Evolutionary conservation across 2,113 vertebrate genomes (phyloP), one percentile per base, ranked within the genome.

Genomic region (Cyprinus carpio): DNA sequence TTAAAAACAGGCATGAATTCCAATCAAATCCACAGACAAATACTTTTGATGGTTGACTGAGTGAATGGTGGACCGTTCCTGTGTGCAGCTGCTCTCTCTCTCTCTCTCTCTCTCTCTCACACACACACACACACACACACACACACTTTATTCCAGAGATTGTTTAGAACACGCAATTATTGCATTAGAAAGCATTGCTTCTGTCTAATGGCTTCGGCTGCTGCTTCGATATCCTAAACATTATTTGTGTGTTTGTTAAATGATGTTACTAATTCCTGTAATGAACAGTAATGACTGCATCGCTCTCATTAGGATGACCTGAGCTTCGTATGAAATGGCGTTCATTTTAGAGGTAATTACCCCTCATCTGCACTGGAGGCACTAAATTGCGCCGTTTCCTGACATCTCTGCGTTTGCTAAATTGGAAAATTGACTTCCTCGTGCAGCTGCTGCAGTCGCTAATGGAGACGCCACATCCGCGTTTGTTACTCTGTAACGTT

Each of bases 211-310:
- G 95, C 94, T 95, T 95, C 94, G 94, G 96, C 96, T 96, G 96
- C 96, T 95, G 96, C 96, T 96, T 97, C 95, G 94, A 96, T 96
- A 97, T 99, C 97, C 97, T 96, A 96, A 95, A 96, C 96, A 98
- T 97, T 96, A 98, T 99, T 97, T 96, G 94, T 96, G 96, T 92
- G 94, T 96, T 97, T 96, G 96, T 97, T 96, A 97, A 98, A 98
- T 97, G 95, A 97, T 97, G 96, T 96, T 97, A 96, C 96, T 98
- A 96, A 97, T 98, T 98, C 95, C 92, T 93, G 91, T 98, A 97
- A 97, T 97, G 96, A 96, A 93, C 91, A 92, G 95, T 97, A 97
- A 98, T 97, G 96, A 97, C 94, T 94, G 96, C 93, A 93, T 95
- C 95, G 97, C 97, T 97, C 95, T 97, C 94, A 93, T 96, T 94